These are phyloP conservation scores for Seira musarum DNA, from an alignment of 2,888 invertebrate genomes.

Conservation along the genomic window DNA sequence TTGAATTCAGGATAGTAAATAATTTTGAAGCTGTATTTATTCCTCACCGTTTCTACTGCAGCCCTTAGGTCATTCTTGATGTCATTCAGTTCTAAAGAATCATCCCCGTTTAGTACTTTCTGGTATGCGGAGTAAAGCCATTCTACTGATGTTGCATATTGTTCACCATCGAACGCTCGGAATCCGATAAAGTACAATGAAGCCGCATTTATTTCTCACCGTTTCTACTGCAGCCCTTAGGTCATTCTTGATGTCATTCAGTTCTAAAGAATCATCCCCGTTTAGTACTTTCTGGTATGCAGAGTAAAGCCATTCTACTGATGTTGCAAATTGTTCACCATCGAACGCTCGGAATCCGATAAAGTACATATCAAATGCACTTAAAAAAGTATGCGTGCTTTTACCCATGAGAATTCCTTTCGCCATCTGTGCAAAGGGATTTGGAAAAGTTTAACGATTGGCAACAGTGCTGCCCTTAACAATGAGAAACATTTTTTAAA, in stretches of 20 bases:
- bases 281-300: constrained; percentile 70
- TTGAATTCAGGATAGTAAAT: too few relatives aligned
- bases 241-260: constrained; percentile 45
- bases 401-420: constrained; percentile 60
- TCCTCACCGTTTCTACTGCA: too few relatives aligned
- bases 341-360: constrained; percentile 72
- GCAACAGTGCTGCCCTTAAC: too few relatives aligned
- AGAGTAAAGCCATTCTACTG: constrained; percentile 72
- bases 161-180: constrained; percentile 71
- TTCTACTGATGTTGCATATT: constrained; percentile 71
- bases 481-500: too few relatives aligned
- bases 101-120: constrained; percentile 70
- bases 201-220: too few relatives aligned
- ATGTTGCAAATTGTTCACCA: constrained; percentile 70
- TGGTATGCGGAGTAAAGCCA: constrained; percentile 71
- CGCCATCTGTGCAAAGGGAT: constrained; percentile 57
- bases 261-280: constrained; percentile 70
- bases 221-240: too few relatives aligned
- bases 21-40: too few relatives aligned
- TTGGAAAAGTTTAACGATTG: too few relatives aligned
- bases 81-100: constrained; percentile 66
- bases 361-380: constrained; percentile 71
- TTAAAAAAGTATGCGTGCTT: constrained; percentile 63
- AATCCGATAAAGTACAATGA: constrained; percentile 72
- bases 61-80: constrained; percentile 56